Evolutionary conservation across 2,797 vertebrate genomes (phyloP).

Genomic region (Oceanodroma leucorhoa): DNA sequence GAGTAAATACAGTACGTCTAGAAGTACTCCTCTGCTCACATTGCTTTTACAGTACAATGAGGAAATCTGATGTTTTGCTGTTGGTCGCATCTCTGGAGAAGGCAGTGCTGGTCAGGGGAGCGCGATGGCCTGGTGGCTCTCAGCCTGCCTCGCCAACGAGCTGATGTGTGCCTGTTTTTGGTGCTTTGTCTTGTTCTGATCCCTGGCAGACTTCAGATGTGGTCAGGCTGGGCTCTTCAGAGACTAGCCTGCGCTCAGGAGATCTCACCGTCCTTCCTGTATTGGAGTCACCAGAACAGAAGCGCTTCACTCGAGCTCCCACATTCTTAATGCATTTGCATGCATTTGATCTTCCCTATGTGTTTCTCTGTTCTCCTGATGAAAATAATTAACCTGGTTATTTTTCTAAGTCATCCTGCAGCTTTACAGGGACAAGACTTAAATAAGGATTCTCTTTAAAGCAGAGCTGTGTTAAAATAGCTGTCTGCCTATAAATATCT

Average conservation of each 20-base stretch:
- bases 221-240: not conserved
- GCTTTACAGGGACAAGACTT: conserved; percentile 48
- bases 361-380: conserved; percentile 7
- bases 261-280: not conserved
- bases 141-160: not conserved
- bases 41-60: not conserved
- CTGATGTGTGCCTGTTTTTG: not conserved
- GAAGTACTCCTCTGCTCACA: rapidly evolving
- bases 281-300: not conserved
- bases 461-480: conserved; percentile 44
- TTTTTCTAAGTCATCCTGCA: conserved; percentile 45
- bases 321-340: not conserved
- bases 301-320: not conserved
- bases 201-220: not conserved
- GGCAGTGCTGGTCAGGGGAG: not conserved
- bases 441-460: conserved; percentile 59
- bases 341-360: conserved; percentile 31
- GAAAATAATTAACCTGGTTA: conserved; percentile 64
- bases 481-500: conserved; percentile 51
- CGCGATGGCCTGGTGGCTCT: rapidly evolving
- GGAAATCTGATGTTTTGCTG: too few species aligned
- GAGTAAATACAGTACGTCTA: not conserved
- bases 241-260: not conserved
- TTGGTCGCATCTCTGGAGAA: not conserved
- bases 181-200: not conserved